Percentiles rank a stretch among this genome's conserved stretches.
Evolutionary conservation across 2,888 invertebrate species (phyloP).

Genomic region (Hoplodrina ambigua): DNA sequence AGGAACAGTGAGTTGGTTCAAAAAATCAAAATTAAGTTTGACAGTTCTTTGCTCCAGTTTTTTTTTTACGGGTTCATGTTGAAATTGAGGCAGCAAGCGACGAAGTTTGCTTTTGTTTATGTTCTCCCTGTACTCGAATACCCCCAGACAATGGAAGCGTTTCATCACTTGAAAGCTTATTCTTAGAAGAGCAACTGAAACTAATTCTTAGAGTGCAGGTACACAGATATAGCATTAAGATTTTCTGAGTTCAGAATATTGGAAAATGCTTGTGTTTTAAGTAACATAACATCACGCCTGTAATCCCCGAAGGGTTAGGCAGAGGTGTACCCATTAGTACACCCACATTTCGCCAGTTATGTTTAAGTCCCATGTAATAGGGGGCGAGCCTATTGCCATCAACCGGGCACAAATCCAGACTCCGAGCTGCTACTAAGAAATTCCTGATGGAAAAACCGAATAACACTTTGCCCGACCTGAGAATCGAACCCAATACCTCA

Average conservation of each 20-base stretch:
- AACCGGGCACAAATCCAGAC: no score
- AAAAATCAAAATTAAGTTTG: conserved; percentile 44
- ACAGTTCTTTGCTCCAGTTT: conserved; percentile 17
- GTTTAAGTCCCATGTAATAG: no score
- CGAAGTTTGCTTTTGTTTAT: conserved; percentile 36
- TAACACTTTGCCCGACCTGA: no score
- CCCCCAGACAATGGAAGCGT: conserved; percentile 28
- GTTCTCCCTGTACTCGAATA: conserved; percentile 21
- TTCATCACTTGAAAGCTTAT: conserved; percentile 48
- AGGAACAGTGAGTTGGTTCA: neutral
- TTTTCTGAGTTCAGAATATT: conserved; percentile 9
- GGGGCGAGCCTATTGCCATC: no score
- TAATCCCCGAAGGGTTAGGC: no score
- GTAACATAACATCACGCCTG: no score
- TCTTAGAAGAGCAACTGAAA: conserved; percentile 38
- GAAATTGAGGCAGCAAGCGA: conserved; percentile 21
- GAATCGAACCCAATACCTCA: no score
- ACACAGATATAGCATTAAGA: conserved; percentile 10
- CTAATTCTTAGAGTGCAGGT: conserved; percentile 45
- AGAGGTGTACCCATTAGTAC: no score
- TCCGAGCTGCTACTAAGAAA: no score
- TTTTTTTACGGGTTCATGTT: conserved; percentile 27
- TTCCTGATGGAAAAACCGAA: no score
- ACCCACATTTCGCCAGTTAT: no score
- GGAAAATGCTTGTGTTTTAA: no score